Base-by-base conservation (phyloP, 2,888 invertebrate species). In the Drosophila melanocephala region DNA sequence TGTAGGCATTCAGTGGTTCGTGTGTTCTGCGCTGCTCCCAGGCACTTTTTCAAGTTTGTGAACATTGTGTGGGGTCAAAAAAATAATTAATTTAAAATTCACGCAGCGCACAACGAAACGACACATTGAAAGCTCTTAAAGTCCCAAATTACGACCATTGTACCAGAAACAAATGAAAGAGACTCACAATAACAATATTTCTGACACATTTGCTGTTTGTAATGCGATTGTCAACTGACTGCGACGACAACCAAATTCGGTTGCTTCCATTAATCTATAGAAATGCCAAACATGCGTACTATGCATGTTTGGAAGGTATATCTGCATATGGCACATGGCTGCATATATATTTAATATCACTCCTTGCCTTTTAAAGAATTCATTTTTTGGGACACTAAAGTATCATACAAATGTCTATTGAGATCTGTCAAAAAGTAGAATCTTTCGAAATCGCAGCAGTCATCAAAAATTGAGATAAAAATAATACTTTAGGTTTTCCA, bases 81-180 rank as follows among this genome's bases (percentile, higher is more conserved):
- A 89, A 87, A 84, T 90, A 90, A 89, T 89, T 89, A 89, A 89
- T 89, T 89, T 89, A 83, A 90, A 87, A 89, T 89, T 89, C 90
- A 64, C 67, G 71, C 79, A 72, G 73, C 87, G 89, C 87, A 68
- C 87, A 66, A 9, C 78, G 80, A 89, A 88, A 88, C 89, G 90
- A 88, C 90, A 90, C 87, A 89, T 90, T 90, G 89, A 88, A 90
- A 88, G 84, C 83, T 89, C 84, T 90, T 88, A 86, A 88, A 90
- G 89, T 79, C 81, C 88, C 90, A 89, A 87, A 90, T 88, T 88
- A 88, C 87, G 88, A 85, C 78, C 82, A 88, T 84, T 88, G 90
- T 89, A 89, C 85, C 89, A 86, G 74, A 81, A 87, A 77, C 79
- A 87, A 79, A 87, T 82, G 69, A 76, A 81, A 84, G 75, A 87